Percentiles rank a stretch among this genome's conserved stretches.
Evolutionary conservation across 1,140 invertebrate species (phyloP).

Genomic region (Augochlora pura): DNA sequence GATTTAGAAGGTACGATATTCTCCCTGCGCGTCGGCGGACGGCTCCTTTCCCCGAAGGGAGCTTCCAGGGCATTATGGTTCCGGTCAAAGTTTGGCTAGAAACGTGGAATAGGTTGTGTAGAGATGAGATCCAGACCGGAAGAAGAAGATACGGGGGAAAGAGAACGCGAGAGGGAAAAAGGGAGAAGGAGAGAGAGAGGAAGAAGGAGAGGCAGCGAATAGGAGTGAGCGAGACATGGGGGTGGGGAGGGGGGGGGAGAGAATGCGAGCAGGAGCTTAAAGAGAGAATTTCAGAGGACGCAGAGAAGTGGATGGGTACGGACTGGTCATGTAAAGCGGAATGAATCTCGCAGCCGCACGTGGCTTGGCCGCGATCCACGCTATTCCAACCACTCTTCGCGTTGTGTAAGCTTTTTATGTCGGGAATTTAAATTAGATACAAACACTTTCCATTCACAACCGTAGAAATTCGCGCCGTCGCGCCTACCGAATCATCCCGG

Average conservation of each 20-base stretch:
- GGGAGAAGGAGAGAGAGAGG: neutral
- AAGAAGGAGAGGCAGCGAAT: neutral
- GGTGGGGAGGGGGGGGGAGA: neutral
- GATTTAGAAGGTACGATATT: conserved; percentile 3
- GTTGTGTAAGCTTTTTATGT: conserved; percentile 74
- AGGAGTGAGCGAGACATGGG: neutral
- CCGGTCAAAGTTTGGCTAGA: conserved; percentile 55
- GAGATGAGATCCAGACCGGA: conserved; percentile 49
- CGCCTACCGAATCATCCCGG: conserved; percentile 67
- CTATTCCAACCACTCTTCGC: conserved; percentile 67
- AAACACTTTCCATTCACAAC: conserved; percentile 66
- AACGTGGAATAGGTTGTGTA: conserved; percentile 57
- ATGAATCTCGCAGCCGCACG: conserved; percentile 75
- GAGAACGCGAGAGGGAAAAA: neutral
- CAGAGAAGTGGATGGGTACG: conserved; percentile 60
- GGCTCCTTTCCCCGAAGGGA: conserved; percentile 32
- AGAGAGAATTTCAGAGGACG: conserved; percentile 59
- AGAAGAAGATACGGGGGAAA: conserved; percentile 11
- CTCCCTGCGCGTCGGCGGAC: conserved; percentile 26
- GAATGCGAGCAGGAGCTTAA: conserved; percentile 40
- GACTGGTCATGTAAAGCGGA: conserved; percentile 72
- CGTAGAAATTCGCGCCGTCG: conserved; percentile 66
- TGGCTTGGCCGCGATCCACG: conserved; percentile 75
- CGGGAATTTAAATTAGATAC: conserved; percentile 76
- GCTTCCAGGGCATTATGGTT: conserved; percentile 45